phyloP scores from a whole-genome alignment of 2,113 vertebrate genomes.

The Ahaetulla prasina region DNA sequence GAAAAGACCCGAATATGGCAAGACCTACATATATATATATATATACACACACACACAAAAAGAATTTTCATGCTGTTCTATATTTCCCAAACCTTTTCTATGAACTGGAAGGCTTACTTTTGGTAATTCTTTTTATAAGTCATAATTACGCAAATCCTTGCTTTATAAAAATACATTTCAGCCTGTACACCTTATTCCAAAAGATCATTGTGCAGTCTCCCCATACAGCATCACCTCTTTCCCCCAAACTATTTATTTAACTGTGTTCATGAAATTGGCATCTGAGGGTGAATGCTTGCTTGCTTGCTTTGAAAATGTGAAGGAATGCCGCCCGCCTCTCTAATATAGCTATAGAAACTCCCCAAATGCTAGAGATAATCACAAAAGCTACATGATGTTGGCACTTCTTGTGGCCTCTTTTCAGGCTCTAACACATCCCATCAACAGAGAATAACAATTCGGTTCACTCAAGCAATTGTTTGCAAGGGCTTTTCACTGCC shows the following conservation, averaged over 20 bases:
- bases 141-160: neutral
- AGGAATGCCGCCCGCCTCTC: neutral
- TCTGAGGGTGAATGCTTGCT: neutral
- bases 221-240: neutral
- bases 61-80: conserved; percentile 28
- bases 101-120: conserved; percentile 15
- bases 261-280: neutral
- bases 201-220: neutral
- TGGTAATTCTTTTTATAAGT: conserved; percentile 7
- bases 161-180: conserved; percentile 30
- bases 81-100: neutral
- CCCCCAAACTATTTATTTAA: neutral
- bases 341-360: neutral
- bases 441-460: conserved; percentile 13
- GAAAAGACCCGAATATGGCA: no score
- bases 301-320: neutral
- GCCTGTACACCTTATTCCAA: neutral
- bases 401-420: neutral
- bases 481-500: conserved; percentile 29
- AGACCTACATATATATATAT: no score
- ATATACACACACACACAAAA: neutral
- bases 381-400: conserved; percentile 16
- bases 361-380: neutral
- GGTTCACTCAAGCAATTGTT: neutral
- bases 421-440: conserved; percentile 10